Base-by-base conservation (phyloP, 2,113 vertebrate species). In the Psophia crepitans region DNA sequence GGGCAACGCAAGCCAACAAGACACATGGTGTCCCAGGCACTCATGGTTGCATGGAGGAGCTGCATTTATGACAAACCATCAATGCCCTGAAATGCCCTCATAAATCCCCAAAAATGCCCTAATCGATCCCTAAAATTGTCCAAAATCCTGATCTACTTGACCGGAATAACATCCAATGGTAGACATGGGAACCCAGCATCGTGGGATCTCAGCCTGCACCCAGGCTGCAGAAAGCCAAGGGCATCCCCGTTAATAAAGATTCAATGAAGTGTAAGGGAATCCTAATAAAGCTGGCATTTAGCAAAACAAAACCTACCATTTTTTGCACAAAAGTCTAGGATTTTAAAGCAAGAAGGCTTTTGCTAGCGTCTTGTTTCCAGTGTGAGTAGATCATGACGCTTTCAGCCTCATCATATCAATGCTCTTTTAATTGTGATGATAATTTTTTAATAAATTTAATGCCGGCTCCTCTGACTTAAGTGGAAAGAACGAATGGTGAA, bases 361-460 rank as follows among this genome's bases (percentile, higher is more conserved):
- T 44, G 57, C 53, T 2, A 0, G 14, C 1, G 0, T 1, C 32
- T 24, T 19, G 27, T 39, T 83, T 39, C 56, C 39, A 32, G 2
- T 0, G 32, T 33, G 19, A 65, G 68, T 54, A 51, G 54, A 30
- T 17, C 2, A 0, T 7, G 68, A 48, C 21, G 44, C 22, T 84
- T 61, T 53, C 76, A 77, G 28, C 12, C 27, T 83, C 44, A 32
- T 28, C 16, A 0, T 2, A 11, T 6, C 44, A 18, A 3, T 8
- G 23, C 28, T 23, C 13, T 26, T 26, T 77, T 63, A 81, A 84
- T 27, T 41, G 37, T 7, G 35, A 39, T 23, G 18, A 13, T 3
- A 3, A 21, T 8, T 9, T 53, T 83, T 53, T 39, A 66, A 87
- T 23, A 35, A 14, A 49, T 43, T 24, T 27, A 32, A 66, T 7